Evolutionary conservation across 2,888 invertebrate species (phyloP).

Genomic region (Tuberolachnus salignus): DNA sequence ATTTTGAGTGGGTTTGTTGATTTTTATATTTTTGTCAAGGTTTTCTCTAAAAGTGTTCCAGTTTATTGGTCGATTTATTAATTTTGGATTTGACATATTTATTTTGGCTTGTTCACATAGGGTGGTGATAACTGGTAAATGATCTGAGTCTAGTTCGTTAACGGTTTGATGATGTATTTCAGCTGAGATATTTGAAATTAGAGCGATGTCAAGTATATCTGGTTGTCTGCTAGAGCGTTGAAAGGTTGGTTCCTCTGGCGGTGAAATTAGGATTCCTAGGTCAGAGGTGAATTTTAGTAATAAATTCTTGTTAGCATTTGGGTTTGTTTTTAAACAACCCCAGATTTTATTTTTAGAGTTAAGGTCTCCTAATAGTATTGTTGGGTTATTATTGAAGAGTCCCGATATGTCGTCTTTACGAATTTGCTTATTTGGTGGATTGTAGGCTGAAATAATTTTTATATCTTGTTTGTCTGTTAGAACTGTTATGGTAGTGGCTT

Average conservation of each 20-base stretch:
- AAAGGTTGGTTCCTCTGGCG: slow-evolving; percentile 15
- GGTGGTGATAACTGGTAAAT: slow-evolving; percentile 21
- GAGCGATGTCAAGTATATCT: neutral
- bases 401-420: too few species aligned
- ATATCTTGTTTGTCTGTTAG: too few species aligned
- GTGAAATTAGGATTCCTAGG: too few species aligned
- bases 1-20: slow-evolving; percentile 12
- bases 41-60: slow-evolving; percentile 24
- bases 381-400: too few species aligned
- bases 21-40: slow-evolving; percentile 23
- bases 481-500: too few species aligned
- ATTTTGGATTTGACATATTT: slow-evolving; percentile 5
- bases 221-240: slow-evolving; percentile 34
- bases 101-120: neutral
- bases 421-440: too few species aligned
- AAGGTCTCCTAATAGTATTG: too few species aligned
- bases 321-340: too few species aligned
- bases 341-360: too few species aligned
- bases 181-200: slow-evolving; percentile 3
- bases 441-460: too few species aligned
- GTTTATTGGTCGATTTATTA: slow-evolving; percentile 23
- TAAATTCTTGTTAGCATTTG: too few species aligned
- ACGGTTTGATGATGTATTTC: slow-evolving; percentile 13
- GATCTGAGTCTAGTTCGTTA: slow-evolving; percentile 18
- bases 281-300: too few species aligned